Evolutionary conservation across 2,888 invertebrate species (phyloP).

Genomic region (Microctonus aethiopoides): DNA sequence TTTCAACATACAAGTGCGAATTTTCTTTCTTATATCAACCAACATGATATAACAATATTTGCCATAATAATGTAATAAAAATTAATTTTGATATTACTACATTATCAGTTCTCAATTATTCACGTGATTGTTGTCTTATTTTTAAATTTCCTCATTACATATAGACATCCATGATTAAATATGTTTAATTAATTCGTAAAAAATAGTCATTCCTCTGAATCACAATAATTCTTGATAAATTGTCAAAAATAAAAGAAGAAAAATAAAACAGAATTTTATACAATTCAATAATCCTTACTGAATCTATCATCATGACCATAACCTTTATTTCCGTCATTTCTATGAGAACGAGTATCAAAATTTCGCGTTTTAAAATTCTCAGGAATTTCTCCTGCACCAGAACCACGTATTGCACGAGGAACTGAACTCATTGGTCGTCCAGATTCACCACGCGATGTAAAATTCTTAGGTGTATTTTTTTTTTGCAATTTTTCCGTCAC

Average conservation of each 20-base stretch:
- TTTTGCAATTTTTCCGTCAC: conserved; percentile 25
- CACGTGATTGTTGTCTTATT: not conserved
- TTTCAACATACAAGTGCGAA: no score
- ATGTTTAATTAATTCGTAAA: not conserved
- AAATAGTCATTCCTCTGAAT: no score
- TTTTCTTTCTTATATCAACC: no score
- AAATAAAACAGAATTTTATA: not conserved
- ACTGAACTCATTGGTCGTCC: conserved; percentile 28
- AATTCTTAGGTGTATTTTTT: conserved; percentile 26
- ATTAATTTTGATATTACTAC: no score
- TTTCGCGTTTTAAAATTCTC: conserved; percentile 24
- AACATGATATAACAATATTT: no score
- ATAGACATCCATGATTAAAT: not conserved
- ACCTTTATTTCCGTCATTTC: conserved; percentile 16
- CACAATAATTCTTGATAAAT: no score
- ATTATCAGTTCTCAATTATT: not conserved
- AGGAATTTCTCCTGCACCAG: conserved; percentile 49
- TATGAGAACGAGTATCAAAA: not conserved
- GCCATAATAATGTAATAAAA: no score
- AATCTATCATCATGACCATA: conserved; percentile 35
- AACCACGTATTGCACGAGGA: conserved; percentile 54
- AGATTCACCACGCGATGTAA: conserved; percentile 8
- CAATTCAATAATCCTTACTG: conserved; percentile 30
- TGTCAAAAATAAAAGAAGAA: no score
- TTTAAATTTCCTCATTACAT: no score